A percentile compares a stretch with the other conserved stretches of the same genome.
Evolutionary conservation across 2,113 vertebrate species (phyloP).

Genomic region (Guaruba guarouba): DNA sequence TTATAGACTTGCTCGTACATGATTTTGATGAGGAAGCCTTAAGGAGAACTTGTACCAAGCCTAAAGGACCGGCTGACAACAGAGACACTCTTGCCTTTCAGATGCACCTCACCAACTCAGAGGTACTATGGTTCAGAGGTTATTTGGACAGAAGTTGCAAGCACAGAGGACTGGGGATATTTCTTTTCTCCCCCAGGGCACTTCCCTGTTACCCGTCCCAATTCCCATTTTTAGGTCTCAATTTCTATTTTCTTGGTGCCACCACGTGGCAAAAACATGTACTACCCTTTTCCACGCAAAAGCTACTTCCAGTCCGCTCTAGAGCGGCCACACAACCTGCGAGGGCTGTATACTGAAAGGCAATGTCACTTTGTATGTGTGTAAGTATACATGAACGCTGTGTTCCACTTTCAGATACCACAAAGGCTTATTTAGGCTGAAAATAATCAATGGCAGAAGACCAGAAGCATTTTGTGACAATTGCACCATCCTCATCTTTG

Average conservation of each 20-base stretch:
- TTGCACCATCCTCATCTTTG: neutral
- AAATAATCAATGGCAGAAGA: neutral
- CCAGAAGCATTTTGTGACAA: neutral
- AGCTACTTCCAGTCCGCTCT: neutral
- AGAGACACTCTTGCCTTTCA: neutral
- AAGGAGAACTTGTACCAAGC: neutral
- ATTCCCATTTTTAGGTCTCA: neutral
- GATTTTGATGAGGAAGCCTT: neutral
- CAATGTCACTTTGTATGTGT: neutral
- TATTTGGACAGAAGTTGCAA: neutral
- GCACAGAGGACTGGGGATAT: neutral
- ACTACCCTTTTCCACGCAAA: neutral
- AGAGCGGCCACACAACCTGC: neutral
- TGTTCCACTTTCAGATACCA: neutral
- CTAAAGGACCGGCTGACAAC: neutral
- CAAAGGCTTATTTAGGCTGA: neutral
- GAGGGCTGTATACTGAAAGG: neutral
- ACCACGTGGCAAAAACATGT: conserved; percentile 68
- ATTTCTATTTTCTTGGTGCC: conserved; percentile 75
- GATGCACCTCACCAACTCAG: neutral
- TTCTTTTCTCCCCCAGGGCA: neutral
- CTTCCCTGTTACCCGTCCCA: neutral
- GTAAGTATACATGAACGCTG: neutral
- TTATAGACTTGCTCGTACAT: accelerated
- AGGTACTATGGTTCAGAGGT: neutral